Conservation (phyloP, 2,888 invertebrate species). For the Malthinus flaveolus region DNA sequence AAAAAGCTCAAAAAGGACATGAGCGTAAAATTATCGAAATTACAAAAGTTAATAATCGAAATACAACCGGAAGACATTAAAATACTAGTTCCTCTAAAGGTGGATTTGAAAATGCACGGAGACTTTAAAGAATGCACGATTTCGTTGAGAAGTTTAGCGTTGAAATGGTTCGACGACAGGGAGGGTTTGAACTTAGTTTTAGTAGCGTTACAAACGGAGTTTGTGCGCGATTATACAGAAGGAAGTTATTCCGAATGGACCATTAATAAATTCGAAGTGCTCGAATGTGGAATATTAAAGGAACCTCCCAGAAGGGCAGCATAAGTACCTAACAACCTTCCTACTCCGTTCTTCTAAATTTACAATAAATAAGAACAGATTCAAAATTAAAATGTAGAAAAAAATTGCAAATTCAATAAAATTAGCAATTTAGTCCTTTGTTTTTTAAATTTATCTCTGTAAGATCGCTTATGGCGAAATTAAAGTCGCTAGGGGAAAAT, state of each 20-base stretch:
- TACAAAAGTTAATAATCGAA: slow-evolving; percentile 47
- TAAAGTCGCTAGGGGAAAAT: too few species aligned
- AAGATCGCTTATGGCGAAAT: too few species aligned
- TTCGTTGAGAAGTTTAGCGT: slow-evolving; percentile 46
- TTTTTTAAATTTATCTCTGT: not conserved
- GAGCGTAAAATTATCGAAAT: slow-evolving; percentile 39
- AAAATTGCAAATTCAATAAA: not conserved
- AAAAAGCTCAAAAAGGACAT: slow-evolving; percentile 44
- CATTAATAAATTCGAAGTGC: slow-evolving; percentile 47
- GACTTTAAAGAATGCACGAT: slow-evolving; percentile 42
- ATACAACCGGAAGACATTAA: slow-evolving; percentile 51
- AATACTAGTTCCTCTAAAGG: slow-evolving; percentile 49
- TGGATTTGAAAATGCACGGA: slow-evolving; percentile 36
- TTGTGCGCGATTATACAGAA: slow-evolving; percentile 46
- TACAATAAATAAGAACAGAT: too few species aligned
- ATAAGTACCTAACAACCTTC: not conserved
- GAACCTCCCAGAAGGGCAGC: slow-evolving; percentile 17
- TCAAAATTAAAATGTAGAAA: too few species aligned
- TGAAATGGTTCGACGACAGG: slow-evolving; percentile 49
- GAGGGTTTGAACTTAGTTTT: slow-evolving; percentile 45
- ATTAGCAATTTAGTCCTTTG: not conserved
- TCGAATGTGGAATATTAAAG: slow-evolving; percentile 47
- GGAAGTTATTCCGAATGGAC: slow-evolving; percentile 47
- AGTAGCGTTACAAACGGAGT: slow-evolving; percentile 52
- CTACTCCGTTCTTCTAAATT: too few species aligned